Conservation (phyloP, 2,888 invertebrate genomes). For the Diplazon laetatorius region DNA sequence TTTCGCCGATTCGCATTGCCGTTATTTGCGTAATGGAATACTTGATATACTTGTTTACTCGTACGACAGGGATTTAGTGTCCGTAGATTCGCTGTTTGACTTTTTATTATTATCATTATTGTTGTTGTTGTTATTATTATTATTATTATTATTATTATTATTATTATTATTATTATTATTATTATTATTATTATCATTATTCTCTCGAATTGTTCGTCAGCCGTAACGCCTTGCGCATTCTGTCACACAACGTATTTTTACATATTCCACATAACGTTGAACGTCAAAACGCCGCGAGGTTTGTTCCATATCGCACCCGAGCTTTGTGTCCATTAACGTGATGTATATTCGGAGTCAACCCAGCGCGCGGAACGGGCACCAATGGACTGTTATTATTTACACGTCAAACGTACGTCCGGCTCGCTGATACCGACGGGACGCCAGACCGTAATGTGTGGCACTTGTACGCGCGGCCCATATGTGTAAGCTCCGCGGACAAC, state of each 20-base stretch:
- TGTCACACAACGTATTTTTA: conserved; percentile 2
- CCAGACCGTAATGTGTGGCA: not conserved
- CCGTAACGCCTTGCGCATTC: conserved; percentile 24
- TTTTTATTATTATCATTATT: too few species aligned
- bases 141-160: too few species aligned
- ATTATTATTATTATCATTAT: too few species aligned
- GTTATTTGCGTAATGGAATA: too few species aligned
- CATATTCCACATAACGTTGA: conserved; percentile 38
- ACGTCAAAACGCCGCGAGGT: conserved; percentile 14
- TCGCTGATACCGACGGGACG: conserved; percentile 17
- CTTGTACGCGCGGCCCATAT: not conserved
- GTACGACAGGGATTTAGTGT: too few species aligned
- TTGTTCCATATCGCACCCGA: not conserved
- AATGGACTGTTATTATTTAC: conserved; percentile 47
- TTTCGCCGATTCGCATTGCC: too few species aligned
- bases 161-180: too few species aligned
- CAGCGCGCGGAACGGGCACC: conserved; percentile 6
- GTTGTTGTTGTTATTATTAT: too few species aligned
- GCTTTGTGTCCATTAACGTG: conserved; percentile 29
- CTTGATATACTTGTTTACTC: too few species aligned
- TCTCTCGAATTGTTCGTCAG: conserved; percentile 28
- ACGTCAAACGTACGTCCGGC: conserved; percentile 35
- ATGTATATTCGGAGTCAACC: conserved; percentile 10
- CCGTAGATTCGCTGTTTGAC: too few species aligned
- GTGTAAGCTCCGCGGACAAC: not conserved